Evolutionary conservation across 2,113 vertebrate genomes (phyloP).

Genomic region (Melanerpes formicivorus): DNA sequence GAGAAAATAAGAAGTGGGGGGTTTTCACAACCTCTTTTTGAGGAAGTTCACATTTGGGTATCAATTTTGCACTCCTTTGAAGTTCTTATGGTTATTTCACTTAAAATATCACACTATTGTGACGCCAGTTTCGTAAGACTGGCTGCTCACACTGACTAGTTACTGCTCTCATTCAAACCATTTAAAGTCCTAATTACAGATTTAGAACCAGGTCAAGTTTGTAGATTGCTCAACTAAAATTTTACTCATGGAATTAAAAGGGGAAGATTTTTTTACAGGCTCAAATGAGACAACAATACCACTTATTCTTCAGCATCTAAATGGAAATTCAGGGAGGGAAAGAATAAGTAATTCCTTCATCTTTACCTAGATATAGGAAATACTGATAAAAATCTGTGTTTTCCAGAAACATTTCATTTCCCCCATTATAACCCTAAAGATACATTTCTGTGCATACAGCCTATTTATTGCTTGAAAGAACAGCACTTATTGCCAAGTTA

Average conservation of each 20-base stretch:
- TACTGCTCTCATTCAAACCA: neutral
- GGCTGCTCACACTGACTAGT: neutral
- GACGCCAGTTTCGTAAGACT: rapidly evolving
- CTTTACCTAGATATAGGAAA: neutral
- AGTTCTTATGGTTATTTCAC: neutral
- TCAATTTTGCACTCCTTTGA: neutral
- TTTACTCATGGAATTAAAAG: neutral
- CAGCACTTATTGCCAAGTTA: slow-evolving; percentile 13
- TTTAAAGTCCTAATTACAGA: neutral
- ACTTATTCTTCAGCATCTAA: neutral
- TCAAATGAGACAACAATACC: neutral
- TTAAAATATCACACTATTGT: neutral
- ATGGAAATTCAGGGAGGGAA: neutral
- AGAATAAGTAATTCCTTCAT: neutral
- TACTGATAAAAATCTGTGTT: neutral
- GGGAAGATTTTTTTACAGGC: neutral
- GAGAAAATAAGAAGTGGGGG: neutral
- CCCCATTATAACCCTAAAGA: neutral
- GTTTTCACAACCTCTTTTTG: neutral
- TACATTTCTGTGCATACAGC: neutral
- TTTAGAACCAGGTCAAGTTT: neutral
- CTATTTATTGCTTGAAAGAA: slow-evolving; percentile 24
- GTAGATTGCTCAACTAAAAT: neutral
- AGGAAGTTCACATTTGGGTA: neutral
- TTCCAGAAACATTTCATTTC: neutral